A percentile compares a stretch with the other conserved stretches of the same genome.
Conservation (phyloP, 2,888 invertebrate species). For the Therioaphis trifolii region DNA sequence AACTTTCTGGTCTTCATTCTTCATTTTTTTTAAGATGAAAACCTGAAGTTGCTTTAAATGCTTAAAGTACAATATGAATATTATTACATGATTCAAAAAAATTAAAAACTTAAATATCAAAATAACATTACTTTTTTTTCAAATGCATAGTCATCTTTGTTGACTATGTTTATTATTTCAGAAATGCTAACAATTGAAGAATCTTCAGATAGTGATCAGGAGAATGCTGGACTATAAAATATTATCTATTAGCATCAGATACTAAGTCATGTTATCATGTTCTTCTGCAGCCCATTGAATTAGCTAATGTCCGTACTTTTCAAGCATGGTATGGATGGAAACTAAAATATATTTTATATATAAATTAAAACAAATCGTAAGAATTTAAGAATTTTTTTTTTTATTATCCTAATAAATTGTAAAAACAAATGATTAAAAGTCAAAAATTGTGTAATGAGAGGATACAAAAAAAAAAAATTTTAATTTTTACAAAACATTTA, state of each 20-base stretch:
- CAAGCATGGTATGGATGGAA: constrained; percentile 84
- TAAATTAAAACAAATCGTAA: too few relatives aligned
- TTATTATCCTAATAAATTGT: too few relatives aligned
- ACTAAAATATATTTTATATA: constrained; percentile 69
- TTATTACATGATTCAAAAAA: not conserved
- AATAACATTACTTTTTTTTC: constrained; percentile 75
- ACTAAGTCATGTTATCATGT: too few relatives aligned
- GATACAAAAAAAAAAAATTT: too few relatives aligned
- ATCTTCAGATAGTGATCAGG: constrained; percentile 81
- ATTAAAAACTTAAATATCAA: not conserved
- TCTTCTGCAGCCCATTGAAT: constrained; percentile 79
- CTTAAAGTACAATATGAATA: constrained; percentile 70
- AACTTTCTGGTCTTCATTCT: constrained; percentile 72
- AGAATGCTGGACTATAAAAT: constrained; percentile 83
- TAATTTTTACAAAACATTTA: too few relatives aligned
- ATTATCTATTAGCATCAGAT: constrained; percentile 81
- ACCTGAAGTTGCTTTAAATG: constrained; percentile 89
- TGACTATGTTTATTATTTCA: constrained; percentile 78
- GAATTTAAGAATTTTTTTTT: too few relatives aligned
- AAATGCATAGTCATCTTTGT: constrained; percentile 80
- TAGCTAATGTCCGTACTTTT: constrained; percentile 83
- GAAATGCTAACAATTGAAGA: constrained; percentile 75
- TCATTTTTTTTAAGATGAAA: too few relatives aligned
- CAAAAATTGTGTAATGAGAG: too few relatives aligned
- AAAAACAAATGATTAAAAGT: too few relatives aligned